Conservation (phyloP, 2,888 invertebrate species). For the Zhuqinia jingwanae region DNA sequence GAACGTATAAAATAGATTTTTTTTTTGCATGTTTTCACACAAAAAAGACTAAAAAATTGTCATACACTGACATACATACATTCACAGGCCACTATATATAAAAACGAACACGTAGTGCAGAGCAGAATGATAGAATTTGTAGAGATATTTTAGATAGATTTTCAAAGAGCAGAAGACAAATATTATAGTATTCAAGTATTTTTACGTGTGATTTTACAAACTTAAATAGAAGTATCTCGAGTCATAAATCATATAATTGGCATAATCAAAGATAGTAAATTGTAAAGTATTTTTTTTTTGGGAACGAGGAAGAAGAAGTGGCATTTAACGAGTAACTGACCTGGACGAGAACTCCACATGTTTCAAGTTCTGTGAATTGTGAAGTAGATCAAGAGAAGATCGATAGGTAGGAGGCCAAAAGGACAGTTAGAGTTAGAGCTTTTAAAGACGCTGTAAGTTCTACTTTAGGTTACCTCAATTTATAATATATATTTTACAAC, state of each 20-base stretch:
- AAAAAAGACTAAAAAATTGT: too few species aligned
- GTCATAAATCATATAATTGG: neutral
- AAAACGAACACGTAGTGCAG: neutral
- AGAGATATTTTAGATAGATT: neutral
- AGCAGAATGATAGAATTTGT: neutral
- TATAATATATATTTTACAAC: neutral
- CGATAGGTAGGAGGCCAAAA: conserved; percentile 48
- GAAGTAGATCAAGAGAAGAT: conserved; percentile 64
- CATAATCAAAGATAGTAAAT: neutral
- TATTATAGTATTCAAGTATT: neutral
- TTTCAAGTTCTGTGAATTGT: conserved; percentile 56
- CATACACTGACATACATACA: conserved; percentile 7
- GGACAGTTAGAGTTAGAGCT: conserved; percentile 60
- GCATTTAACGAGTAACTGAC: conserved; percentile 62
- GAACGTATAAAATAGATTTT: neutral
- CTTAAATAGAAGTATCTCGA: neutral
- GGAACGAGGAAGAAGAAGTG: conserved; percentile 19
- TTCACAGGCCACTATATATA: conserved; percentile 9
- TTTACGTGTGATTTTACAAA: neutral
- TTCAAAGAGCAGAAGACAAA: neutral
- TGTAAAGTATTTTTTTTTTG: conserved; percentile 16
- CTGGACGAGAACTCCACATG: conserved; percentile 72
- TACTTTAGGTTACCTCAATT: conserved; percentile 4
- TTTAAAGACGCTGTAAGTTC: conserved; percentile 30
- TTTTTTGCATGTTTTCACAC: too few species aligned